Conservation (phyloP, 2,888 invertebrate species). For the Ophonus ardosiacus region DNA sequence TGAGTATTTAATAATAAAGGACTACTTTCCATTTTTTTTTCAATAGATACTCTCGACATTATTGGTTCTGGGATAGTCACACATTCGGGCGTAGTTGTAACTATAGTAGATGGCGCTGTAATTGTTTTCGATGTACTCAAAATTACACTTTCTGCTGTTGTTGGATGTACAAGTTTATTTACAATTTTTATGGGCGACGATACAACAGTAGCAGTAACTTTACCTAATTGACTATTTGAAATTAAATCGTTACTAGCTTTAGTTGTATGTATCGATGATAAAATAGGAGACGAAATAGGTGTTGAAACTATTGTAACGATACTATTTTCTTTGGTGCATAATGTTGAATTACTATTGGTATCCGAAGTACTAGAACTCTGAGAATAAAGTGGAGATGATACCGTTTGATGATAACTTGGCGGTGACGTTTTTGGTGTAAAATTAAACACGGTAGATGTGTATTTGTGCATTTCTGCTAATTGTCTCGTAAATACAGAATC, state of each 20-base stretch:
- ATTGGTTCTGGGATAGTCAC: slow-evolving; percentile 72
- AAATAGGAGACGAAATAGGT: slow-evolving; percentile 49
- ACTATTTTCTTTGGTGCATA: slow-evolving; percentile 39
- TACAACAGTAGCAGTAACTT: slow-evolving; percentile 16
- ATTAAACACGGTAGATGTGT: slow-evolving; percentile 70
- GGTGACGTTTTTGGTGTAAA: slow-evolving; percentile 69
- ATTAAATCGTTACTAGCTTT: slow-evolving; percentile 17
- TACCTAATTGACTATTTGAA: slow-evolving; percentile 2
- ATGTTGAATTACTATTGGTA: slow-evolving; percentile 44
- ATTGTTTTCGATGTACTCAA: slow-evolving; percentile 18
- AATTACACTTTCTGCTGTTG: slow-evolving; percentile 19
- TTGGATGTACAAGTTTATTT: slow-evolving; percentile 19
- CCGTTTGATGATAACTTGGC: slow-evolving; percentile 57
- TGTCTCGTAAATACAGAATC: slow-evolving; percentile 71
- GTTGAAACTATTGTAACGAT: slow-evolving; percentile 24
- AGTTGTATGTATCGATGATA: slow-evolving; percentile 25
- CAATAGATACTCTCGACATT: slow-evolving; percentile 76
- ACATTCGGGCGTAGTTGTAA: slow-evolving; percentile 3
- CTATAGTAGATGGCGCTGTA: neutral
- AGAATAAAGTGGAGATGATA: slow-evolving; percentile 58
- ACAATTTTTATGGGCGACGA: slow-evolving; percentile 39
- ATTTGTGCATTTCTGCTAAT: slow-evolving; percentile 74
- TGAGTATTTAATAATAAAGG: slow-evolving; percentile 77
- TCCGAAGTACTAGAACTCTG: slow-evolving; percentile 50
- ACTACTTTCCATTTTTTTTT: slow-evolving; percentile 76